A percentile compares a stretch with the other conserved stretches of the same genome.
Evolutionary conservation across 2,113 vertebrate species (phyloP).

Genomic region (Trematocara nigrifrons): DNA sequence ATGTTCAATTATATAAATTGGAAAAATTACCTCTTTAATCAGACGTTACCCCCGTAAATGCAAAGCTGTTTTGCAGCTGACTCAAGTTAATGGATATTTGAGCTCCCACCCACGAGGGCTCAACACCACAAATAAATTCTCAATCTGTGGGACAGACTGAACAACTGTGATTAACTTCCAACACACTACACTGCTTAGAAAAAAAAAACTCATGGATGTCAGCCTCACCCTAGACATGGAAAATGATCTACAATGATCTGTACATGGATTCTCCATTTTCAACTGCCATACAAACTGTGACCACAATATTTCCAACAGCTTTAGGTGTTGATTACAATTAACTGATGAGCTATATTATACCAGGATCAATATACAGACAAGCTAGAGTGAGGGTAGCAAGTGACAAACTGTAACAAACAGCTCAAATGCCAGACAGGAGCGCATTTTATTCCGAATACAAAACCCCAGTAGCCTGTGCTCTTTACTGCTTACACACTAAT

Average conservation of each 20-base stretch:
- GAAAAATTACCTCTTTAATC: not conserved
- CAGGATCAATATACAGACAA: conserved; percentile 24
- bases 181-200: conserved; percentile 25
- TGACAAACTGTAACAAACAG: conserved; percentile 19
- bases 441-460: conserved; percentile 54
- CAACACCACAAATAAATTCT: conserved; percentile 11
- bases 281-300: conserved; percentile 58
- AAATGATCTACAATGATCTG: conserved; percentile 6
- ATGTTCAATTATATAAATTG: conserved; percentile 8
- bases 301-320: conserved; percentile 22
- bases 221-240: conserved; percentile 23
- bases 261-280: conserved; percentile 9
- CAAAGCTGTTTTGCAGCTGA: conserved; percentile 7
- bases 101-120: not conserved
- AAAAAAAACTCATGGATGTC: conserved; percentile 36
- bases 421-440: conserved; percentile 23
- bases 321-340: conserved; percentile 12
- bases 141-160: conserved; percentile 25
- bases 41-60: not conserved
- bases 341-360: conserved; percentile 15
- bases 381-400: not conserved
- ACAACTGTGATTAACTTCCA: conserved; percentile 56
- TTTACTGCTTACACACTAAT: conserved; percentile 59
- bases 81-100: not conserved
- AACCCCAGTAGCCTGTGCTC: conserved; percentile 25